Conservation (phyloP, 2,113 vertebrate species). For the Solenodon paradoxus region DNA sequence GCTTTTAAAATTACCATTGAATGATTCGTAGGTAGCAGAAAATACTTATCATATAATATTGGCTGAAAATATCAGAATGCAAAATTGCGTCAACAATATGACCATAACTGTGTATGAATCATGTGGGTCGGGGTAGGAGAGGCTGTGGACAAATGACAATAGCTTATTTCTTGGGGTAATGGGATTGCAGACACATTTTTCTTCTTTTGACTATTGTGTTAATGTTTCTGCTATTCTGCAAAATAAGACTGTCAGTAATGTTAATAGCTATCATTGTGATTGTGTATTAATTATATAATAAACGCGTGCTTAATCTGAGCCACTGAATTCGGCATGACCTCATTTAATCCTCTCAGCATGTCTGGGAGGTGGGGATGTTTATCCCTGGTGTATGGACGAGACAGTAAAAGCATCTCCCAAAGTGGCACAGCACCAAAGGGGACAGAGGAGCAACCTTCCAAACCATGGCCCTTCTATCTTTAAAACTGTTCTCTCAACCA, state of each 20-base stretch:
- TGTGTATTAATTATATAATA: background rate
- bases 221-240: background rate
- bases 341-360: background rate
- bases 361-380: background rate
- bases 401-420: background rate
- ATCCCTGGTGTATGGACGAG: background rate
- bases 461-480: background rate
- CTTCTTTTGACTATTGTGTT: background rate
- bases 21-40: constrained; percentile 9
- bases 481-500: background rate
- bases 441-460: background rate
- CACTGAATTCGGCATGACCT: background rate
- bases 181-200: background rate
- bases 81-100: background rate
- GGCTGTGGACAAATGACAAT: background rate
- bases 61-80: constrained; percentile 5
- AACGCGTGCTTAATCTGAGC: background rate
- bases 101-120: background rate
- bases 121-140: background rate
- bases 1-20: constrained; percentile 42
- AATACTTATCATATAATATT: background rate
- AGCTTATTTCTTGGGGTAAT: background rate
- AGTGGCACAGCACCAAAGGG: background rate
- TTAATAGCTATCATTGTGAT: background rate
- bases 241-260: background rate